Evolutionary conservation across 1,140 invertebrate species (phyloP), one percentile per base, ranked within the genome.

Genomic region (Stegodyphus dumicola): DNA sequence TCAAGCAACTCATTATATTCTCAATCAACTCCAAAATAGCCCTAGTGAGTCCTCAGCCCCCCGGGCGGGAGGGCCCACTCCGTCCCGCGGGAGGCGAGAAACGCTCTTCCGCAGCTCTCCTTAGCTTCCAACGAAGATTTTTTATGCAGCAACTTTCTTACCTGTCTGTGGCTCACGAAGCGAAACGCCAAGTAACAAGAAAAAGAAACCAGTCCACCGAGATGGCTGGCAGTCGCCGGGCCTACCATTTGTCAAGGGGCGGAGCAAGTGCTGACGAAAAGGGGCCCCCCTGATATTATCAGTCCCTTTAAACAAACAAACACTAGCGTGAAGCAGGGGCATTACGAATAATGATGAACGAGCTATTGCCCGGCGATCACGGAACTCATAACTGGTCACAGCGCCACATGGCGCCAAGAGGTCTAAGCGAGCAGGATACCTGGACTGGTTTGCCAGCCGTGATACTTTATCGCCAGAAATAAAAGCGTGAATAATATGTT

Each of bases 291-390:
- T 77, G 81, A 75, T 85, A 76, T 85, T 85, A 85, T 85, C 81
- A 75, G 74, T 76, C 73, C 81, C 71, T 77, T 85, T 85, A 85
- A 85, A 85, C 81, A 85, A 85, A 85, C 81, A 85, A 85, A 85
- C 64, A 76, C 51, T 76, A 53, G 60, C 66, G 69, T 64, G 53
- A 69, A 71, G 80, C 9, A 76, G 74, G 52, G 81, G 74, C 73
- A 76, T 85, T 76, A 77, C 73, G 74, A 69, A 69, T 76, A 85
- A 85, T 85, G 81, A 85, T 85, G 81, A 60, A 85, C 74, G 81
- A 85, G 60, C 81, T 69, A 76, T 83, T 74, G 69, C 70, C 70
- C 60, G 60, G 71, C 13, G 81, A 85, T 85, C 73, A 85, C 81
- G 81, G 81, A 85, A 85, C 81, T 85, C 60, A 74, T 74, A 74